These are phyloP conservation scores for Cathartes aura DNA, from an alignment of 2,113 vertebrate species.

Conservation along the genomic window DNA sequence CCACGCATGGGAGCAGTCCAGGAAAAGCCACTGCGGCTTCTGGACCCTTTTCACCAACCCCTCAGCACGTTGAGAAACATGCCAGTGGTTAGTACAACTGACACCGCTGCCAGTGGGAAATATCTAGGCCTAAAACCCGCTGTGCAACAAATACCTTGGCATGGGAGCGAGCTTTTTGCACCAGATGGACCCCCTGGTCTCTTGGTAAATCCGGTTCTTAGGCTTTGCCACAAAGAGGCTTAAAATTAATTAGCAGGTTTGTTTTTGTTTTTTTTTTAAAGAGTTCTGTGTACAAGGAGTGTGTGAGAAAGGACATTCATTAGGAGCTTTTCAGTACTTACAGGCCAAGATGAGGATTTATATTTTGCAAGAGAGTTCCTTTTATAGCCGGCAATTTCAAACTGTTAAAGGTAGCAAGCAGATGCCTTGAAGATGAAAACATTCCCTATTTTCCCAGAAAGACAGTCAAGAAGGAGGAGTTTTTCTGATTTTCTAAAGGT, in stretches of 20 bases:
- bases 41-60: background rate
- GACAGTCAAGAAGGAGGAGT: background rate
- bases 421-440: background rate
- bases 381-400: background rate
- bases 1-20: background rate
- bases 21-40: background rate
- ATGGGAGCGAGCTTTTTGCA: conserved; percentile 18
- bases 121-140: background rate
- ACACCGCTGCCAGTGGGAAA: background rate
- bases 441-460: background rate
- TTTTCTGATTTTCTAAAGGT: background rate
- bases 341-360: background rate
- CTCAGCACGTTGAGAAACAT: rapidly evolving
- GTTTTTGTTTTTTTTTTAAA: background rate
- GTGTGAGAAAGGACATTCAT: conserved; percentile 37
- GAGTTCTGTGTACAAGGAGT: background rate
- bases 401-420: background rate
- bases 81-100: background rate
- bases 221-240: conserved; percentile 72
- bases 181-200: conserved; percentile 69
- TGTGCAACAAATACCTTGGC: conserved; percentile 15
- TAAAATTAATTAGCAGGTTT: conserved; percentile 71
- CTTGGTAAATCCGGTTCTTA: conserved; percentile 62
- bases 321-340: conserved; percentile 8
- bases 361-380: background rate